Conservation (phyloP, 2,113 vertebrate species). For the Apeltes quadracus region DNA sequence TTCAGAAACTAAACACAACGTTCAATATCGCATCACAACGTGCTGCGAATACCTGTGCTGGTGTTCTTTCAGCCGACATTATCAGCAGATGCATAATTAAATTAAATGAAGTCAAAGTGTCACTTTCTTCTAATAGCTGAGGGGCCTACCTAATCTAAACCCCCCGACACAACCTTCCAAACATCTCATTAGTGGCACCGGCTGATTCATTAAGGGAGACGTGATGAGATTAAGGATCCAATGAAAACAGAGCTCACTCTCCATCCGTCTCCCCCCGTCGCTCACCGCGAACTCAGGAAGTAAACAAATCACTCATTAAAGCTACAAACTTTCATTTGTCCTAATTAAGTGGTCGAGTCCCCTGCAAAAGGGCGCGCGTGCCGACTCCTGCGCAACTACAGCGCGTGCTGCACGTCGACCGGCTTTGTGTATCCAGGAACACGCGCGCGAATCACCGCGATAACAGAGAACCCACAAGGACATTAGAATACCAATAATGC, state of each 20-base stretch:
- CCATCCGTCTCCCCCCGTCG: constrained; percentile 32
- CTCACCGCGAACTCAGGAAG: constrained; percentile 25
- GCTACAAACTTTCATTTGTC: constrained; percentile 34
- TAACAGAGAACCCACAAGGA: too few species aligned
- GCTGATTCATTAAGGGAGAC: constrained; percentile 48
- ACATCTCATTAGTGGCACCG: constrained; percentile 54
- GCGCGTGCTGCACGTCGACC: too few species aligned
- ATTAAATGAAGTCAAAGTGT: background rate
- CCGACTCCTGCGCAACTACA: too few species aligned
- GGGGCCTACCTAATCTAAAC: constrained; percentile 8
- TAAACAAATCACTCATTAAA: constrained; percentile 49
- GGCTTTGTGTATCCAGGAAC: too few species aligned
- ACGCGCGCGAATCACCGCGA: too few species aligned
- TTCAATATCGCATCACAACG: background rate
- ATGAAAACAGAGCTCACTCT: constrained; percentile 22
- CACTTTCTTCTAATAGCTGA: background rate
- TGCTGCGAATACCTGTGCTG: background rate
- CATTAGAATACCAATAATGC: too few species aligned
- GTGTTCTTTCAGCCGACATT: background rate
- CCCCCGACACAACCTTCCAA: constrained; percentile 16
- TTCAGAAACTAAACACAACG: background rate
- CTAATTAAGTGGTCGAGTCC: constrained; percentile 29
- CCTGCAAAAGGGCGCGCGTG: constrained; percentile 18
- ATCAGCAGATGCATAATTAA: background rate
- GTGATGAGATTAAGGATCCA: constrained; percentile 36